Evolutionary conservation across 1,140 invertebrate genomes (phyloP).

Genomic region (Diachasmimorpha longicaudata): DNA sequence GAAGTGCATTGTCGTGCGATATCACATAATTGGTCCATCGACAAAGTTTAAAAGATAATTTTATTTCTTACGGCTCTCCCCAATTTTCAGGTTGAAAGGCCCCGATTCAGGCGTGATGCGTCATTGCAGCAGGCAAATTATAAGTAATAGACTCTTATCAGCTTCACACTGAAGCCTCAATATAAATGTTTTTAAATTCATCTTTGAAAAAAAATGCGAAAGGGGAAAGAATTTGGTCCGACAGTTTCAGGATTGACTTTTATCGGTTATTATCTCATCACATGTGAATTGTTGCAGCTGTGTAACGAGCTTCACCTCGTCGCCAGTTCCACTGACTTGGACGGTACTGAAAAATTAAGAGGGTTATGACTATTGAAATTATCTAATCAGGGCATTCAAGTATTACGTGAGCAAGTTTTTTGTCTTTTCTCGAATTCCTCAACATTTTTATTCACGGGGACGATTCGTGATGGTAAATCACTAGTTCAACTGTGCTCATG

Average conservation of each 20-base stretch:
- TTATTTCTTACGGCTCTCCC: not conserved
- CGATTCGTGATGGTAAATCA: no score
- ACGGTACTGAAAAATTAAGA: slow-evolving; percentile 76
- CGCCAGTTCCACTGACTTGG: slow-evolving; percentile 92
- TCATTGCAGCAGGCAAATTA: not conserved
- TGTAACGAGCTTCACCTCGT: slow-evolving; percentile 87
- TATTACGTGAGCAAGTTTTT: no score
- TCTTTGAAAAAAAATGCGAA: not conserved
- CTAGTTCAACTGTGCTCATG: no score
- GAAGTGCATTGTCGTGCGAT: not conserved
- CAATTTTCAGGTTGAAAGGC: not conserved
- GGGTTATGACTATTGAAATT: not conserved
- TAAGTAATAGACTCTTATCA: not conserved
- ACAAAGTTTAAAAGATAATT: not conserved
- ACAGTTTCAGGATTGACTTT: slow-evolving; percentile 10
- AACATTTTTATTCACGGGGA: no score
- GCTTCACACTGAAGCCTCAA: not conserved
- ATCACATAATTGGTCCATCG: not conserved
- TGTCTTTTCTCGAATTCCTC: no score
- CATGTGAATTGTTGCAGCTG: slow-evolving; percentile 92
- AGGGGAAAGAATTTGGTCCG: not conserved
- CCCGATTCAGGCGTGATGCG: not conserved
- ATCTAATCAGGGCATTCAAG: slow-evolving; percentile 3
- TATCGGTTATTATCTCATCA: slow-evolving; percentile 55
- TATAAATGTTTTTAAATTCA: not conserved